phyloP scores from a whole-genome alignment of 2,797 vertebrate species.

The Dipus sagitta region DNA sequence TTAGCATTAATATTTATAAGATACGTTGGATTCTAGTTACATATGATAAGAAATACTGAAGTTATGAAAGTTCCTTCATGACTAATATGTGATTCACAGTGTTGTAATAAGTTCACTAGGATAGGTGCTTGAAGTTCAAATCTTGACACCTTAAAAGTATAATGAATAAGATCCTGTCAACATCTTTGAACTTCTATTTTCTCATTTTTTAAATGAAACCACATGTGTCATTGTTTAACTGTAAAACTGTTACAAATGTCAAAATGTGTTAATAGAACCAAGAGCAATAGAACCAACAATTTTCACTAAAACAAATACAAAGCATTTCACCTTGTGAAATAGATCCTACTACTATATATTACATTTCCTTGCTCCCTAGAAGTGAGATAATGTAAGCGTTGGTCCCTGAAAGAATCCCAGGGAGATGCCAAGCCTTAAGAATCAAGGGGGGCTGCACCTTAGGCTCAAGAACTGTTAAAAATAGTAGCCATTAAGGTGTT shows the following conservation, averaged over 20 bases:
- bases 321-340: neutral
- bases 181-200: constrained; percentile 4
- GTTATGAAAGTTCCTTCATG: neutral
- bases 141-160: neutral
- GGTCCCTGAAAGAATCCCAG: neutral
- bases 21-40: neutral
- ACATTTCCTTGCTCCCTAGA: neutral
- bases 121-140: neutral
- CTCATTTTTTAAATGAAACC: neutral
- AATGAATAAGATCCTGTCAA: neutral
- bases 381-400: neutral
- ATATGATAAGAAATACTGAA: constrained; percentile 27
- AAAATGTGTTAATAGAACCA: neutral
- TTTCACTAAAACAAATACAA: neutral
- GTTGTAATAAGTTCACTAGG: neutral
- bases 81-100: neutral
- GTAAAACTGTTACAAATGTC: neutral
- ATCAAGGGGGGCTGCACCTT: neutral
- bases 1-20: neutral
- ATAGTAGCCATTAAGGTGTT: no score
- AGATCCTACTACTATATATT: neutral
- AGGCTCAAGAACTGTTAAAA: neutral
- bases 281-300: neutral
- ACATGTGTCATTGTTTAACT: neutral
- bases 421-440: neutral